Conservation (phyloP, 2,797 vertebrate species). For the Spinibarbus caldwelli region DNA sequence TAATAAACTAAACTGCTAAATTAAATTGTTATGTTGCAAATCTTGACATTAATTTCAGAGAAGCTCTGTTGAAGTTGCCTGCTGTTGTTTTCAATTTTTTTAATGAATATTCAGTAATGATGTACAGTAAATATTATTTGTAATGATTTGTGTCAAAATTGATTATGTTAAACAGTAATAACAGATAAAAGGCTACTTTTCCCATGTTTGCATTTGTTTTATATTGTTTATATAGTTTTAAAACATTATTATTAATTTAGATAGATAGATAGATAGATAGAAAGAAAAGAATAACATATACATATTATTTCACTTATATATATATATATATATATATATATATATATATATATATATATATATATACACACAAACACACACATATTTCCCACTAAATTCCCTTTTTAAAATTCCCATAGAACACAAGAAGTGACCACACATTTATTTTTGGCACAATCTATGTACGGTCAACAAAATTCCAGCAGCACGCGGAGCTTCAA, state of each 20-base stretch:
- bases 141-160: neutral
- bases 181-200: neutral
- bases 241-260: neutral
- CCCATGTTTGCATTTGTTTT: no score
- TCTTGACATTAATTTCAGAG: neutral
- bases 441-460: constrained; percentile 10
- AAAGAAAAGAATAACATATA: no score
- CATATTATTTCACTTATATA: no score
- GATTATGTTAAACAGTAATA: neutral
- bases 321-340: no score
- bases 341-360: neutral
- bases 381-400: neutral
- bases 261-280: no score
- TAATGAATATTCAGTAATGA: neutral
- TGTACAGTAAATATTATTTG: no score
- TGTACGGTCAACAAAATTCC: neutral
- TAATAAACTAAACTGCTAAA: neutral
- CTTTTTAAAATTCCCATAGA: neutral
- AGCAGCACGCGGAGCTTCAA: neutral
- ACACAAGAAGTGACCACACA: constrained; percentile 1
- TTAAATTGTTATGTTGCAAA: neutral
- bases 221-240: no score
- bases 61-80: neutral
- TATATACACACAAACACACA: no score
- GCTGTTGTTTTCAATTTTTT: no score